A percentile compares a stretch with the other conserved stretches of the same genome.
phyloP scores from a whole-genome alignment of 2,888 invertebrate species.

The Melipona beecheii region DNA sequence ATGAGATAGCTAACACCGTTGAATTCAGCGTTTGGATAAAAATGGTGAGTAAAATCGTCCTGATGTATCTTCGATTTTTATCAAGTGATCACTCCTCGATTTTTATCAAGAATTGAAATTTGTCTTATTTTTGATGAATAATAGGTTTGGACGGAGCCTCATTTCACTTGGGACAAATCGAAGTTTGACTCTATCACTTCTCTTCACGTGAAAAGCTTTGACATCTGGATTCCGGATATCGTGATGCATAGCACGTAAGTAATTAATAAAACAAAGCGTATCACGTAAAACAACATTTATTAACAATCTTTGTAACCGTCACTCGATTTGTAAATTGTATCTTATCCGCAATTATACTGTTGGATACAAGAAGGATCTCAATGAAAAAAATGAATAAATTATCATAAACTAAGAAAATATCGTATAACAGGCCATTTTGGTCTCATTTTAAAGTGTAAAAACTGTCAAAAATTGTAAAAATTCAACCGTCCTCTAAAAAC shows the following conservation, averaged over 20 bases:
- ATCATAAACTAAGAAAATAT: too few species aligned
- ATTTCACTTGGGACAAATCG: slow-evolving; percentile 89
- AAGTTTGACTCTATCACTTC: slow-evolving; percentile 87
- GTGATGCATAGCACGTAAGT: slow-evolving; percentile 88
- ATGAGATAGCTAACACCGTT: neutral
- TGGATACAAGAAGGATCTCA: too few species aligned
- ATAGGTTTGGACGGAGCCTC: slow-evolving; percentile 89
- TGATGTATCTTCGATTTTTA: neutral
- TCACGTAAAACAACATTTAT: neutral
- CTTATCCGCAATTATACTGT: too few species aligned
- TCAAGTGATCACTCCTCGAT: neutral
- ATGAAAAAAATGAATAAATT: too few species aligned
- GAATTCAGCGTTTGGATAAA: neutral
- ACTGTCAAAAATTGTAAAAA: too few species aligned
- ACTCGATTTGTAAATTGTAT: neutral
- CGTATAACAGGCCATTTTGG: neutral
- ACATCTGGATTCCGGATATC: slow-evolving; percentile 91
- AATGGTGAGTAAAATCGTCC: slow-evolving; percentile 31
- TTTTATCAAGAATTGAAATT: neutral
- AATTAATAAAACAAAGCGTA: neutral
- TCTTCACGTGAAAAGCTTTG: slow-evolving; percentile 87
- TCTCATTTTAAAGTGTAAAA: neutral
- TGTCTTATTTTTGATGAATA: neutral
- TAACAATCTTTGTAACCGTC: neutral
- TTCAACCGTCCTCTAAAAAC: too few species aligned